Base-by-base conservation (phyloP, 92 coral and sea anemone genomes). In the Zoanthus sansibaricus region DNA sequence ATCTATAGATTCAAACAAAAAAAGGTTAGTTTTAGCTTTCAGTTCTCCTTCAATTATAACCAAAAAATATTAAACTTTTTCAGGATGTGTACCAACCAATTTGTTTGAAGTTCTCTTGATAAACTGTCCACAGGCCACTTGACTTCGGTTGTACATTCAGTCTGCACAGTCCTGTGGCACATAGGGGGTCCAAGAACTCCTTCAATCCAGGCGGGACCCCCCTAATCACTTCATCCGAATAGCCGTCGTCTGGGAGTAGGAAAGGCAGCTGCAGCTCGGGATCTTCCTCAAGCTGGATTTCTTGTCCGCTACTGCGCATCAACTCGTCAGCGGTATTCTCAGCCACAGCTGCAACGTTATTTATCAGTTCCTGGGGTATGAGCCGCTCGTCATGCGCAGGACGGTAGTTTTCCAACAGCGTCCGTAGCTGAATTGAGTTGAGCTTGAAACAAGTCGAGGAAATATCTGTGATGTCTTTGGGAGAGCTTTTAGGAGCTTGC, bases 301-400 rank as follows among this genome's bases (percentile, higher is more conserved):
- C 94, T 32, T 97, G 98, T 14, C 99, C 99, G 72, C 92, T 94
- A 88, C 91, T 92, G 86, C 96, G 98, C 49, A 95, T 93, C 82
- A 91, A 88, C 86, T 94, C 94, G 90, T 97, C 99, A 59, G 99
- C 98, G 78, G 96, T 97, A 79, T 92, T 93, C 88, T 97, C 99
- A 11, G 99, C 99, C 11, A 93, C 88, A 55, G 93, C 90, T 70
- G 94, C 98, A 32, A 94, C 93, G 86, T 82, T 83, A 74, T 97
- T 95, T 7, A 97, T 94, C 79, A 95, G 88, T 44, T 93, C 98
- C 87, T 89, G 82, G 7, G 77, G 79, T 55, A 87, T 71, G 30
- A 86, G 71, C 45, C 92, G 91, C 86, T 97, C 99, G 42, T 97
- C 99, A 44, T 88, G 91, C 16, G 93, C 97, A 12, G 99, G 97